A percentile compares a stretch with the other conserved stretches of the same genome.
These are phyloP conservation scores for Cantharis flavilabris DNA, from an alignment of 2,888 invertebrate genomes.

Conservation along the genomic window DNA sequence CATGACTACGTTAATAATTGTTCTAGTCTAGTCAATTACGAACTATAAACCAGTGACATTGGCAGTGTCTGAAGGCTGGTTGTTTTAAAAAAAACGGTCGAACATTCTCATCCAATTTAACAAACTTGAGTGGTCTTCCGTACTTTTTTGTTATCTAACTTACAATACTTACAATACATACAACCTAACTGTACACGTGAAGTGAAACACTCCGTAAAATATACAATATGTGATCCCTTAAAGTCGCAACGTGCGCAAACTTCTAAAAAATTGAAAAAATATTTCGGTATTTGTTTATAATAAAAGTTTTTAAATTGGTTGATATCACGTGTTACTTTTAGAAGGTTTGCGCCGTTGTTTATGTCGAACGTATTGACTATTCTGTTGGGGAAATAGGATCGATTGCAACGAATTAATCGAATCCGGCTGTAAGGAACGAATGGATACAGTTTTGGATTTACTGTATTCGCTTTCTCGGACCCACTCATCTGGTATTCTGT, in stretches of 20 bases:
- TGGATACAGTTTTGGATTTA: constrained; percentile 65
- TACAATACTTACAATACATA: constrained; percentile 49
- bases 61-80: constrained; percentile 39
- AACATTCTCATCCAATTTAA: constrained; percentile 34
- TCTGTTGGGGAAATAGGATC: constrained; percentile 54
- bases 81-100: constrained; percentile 29
- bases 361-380: constrained; percentile 45
- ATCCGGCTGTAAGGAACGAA: constrained; percentile 58
- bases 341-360: constrained; percentile 52
- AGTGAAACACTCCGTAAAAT: constrained; percentile 42
- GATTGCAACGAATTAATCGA: constrained; percentile 61
- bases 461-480: constrained; percentile 73
- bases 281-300: neutral
- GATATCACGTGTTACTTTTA: constrained; percentile 35
- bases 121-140: constrained; percentile 30
- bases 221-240: constrained; percentile 38
- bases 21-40: constrained; percentile 35
- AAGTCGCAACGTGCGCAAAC: constrained; percentile 15
- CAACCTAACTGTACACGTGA: constrained; percentile 50
- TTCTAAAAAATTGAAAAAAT: constrained; percentile 4
- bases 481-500: constrained; percentile 87
- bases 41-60: constrained; percentile 38
- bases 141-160: constrained; percentile 40
- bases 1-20: constrained; percentile 33
- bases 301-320: neutral